Percentiles rank a stretch among this genome's conserved stretches.
Conservation (phyloP, 2,888 invertebrate genomes). For the Drosophila ezoana region DNA sequence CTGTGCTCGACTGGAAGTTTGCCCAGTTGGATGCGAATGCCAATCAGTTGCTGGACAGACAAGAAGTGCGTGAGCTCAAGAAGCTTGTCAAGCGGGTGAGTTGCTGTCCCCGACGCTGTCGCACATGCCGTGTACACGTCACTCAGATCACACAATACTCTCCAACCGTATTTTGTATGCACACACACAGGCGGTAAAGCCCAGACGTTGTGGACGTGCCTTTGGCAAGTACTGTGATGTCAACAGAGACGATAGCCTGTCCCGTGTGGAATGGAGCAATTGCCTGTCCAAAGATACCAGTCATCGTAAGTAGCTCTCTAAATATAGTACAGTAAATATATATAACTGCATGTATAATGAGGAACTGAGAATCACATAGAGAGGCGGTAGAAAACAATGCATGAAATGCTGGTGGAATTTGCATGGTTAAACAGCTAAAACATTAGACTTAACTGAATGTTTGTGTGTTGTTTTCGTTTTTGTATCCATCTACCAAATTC, state of each 20-base stretch:
- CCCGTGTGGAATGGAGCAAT: constrained; percentile 93
- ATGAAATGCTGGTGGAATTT: background rate
- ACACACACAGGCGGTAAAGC: constrained; percentile 89
- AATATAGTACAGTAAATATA: background rate
- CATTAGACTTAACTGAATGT: background rate
- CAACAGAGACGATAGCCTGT: constrained; percentile 91
- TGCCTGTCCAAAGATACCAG: constrained; percentile 93
- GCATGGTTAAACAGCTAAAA: background rate
- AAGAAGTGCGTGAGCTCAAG: constrained; percentile 93
- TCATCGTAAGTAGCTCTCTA: constrained; percentile 89
- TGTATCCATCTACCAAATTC: constrained; percentile 36
- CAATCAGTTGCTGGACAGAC: constrained; percentile 91
- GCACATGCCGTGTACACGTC: constrained; percentile 33
- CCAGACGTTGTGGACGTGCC: constrained; percentile 94
- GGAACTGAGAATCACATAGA: constrained; percentile 3
- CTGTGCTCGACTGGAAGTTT: constrained; percentile 96
- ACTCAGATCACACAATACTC: constrained; percentile 22
- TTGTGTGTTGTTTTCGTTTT: constrained; percentile 28
- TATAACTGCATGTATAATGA: constrained; percentile 2
- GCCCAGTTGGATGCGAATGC: constrained; percentile 91
- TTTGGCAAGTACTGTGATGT: constrained; percentile 95
- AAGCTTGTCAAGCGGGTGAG: constrained; percentile 92
- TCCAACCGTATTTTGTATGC: constrained; percentile 49
- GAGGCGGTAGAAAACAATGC: background rate
- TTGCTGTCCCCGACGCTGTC: constrained; percentile 31